Evolutionary conservation across 2,113 vertebrate genomes (phyloP).

Genomic region (Illadopsis cleaveri): DNA sequence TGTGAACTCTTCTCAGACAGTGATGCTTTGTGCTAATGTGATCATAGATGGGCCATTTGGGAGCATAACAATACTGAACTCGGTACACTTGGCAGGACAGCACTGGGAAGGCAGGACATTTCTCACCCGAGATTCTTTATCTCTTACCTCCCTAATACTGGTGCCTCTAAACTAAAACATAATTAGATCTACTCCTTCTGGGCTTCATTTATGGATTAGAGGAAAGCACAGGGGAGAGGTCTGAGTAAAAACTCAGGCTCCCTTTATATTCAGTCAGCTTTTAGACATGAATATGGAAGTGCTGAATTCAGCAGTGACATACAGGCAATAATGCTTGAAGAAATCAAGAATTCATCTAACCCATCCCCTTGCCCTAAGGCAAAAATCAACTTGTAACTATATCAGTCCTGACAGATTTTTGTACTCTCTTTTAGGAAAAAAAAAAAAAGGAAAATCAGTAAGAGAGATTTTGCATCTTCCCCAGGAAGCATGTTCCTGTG

Average conservation of each 20-base stretch:
- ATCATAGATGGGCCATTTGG: not conserved
- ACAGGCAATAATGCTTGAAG: not conserved
- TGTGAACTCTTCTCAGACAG: not conserved
- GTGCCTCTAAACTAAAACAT: not conserved
- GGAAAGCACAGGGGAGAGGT: not conserved
- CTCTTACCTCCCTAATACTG: not conserved
- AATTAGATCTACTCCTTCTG: conserved; percentile 4
- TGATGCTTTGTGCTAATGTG: conserved; percentile 3
- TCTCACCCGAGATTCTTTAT: not conserved
- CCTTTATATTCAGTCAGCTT: not conserved
- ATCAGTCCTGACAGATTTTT: not conserved
- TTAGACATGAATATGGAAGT: conserved; percentile 8
- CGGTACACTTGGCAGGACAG: not conserved
- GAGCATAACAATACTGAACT: not conserved
- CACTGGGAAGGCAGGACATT: not conserved
- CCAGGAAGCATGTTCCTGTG: not conserved
- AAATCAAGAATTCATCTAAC: not conserved
- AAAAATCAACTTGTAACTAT: conserved; percentile 9
- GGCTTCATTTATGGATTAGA: not conserved
- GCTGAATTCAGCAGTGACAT: not conserved
- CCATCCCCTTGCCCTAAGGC: not conserved
- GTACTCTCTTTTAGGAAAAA: not conserved
- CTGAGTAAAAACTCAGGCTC: not conserved
- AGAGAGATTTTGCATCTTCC: not conserved
- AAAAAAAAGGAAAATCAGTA: not conserved